Evolutionary conservation across 2,797 vertebrate species (phyloP), one percentile per base, ranked within the genome.

Genomic region (Rhinella marina): DNA sequence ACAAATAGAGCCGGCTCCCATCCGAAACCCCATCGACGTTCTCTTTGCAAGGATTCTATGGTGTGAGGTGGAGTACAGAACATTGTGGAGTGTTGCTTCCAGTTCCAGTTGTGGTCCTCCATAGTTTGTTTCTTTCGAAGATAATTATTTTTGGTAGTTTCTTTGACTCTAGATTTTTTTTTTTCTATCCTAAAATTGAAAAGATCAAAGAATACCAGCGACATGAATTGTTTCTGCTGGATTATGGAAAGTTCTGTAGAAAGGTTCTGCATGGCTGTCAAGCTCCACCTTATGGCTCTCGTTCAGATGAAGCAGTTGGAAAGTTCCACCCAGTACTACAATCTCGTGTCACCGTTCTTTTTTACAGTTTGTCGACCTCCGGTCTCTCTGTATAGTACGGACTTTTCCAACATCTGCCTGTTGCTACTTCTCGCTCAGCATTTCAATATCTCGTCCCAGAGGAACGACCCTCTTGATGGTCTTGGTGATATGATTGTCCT

Each of bases 1-100:
- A 82, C 84, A 70, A 83, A 73, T 89, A 89, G 85, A 89, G 88
- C 73, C 80, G 88, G 84, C 73, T 89, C 83, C 81, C 88, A 86
- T 86, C 70, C 29, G 73, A 86, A 79, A 75, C 81, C 76, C 76
- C 72, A 86, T 86, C 72, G 54, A 81, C 64, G 79, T 83, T 72
- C 88, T 89, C 79, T 83, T 72, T 79, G 32, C 72, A 86, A 79
- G 81, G 75, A 72, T 86, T 70, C 73, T 70, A 48, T 82, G 70
- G 84, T 41, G 79, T 89, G 84, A 89, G 83, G 84, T 82, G 77
- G 72, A 86, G 72, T 59, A 32, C 88, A 82, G 84, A 79, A 50
- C 82, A 52, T 80, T 79, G 87, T 88, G 87, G 66, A 73, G 82
- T 79, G 81, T 84, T 70, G 52, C 52, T 54, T 82, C 59, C 17